These are phyloP conservation scores for Neolamprologus modestus DNA, from an alignment of 2,113 vertebrate genomes.

Conservation along the genomic window DNA sequence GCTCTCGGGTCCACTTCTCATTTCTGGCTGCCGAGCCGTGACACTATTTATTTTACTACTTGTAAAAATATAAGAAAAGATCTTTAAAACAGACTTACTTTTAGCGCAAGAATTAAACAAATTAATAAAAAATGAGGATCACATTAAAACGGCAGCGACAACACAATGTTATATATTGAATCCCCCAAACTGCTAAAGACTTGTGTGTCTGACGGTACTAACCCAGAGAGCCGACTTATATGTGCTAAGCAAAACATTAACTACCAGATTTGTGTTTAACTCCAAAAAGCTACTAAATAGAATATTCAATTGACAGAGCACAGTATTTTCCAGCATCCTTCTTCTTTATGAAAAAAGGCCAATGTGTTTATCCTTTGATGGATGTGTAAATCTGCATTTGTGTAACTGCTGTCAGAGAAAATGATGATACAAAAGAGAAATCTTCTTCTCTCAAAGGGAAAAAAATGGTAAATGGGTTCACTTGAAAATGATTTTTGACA, in stretches of 20 bases:
- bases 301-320: background rate
- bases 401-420: background rate
- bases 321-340: background rate
- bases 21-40: background rate
- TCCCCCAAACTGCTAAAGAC: background rate
- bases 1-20: background rate
- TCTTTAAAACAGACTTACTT: background rate
- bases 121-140: background rate
- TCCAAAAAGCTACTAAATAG: background rate
- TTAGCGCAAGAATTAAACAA: background rate
- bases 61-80: background rate
- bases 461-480: background rate
- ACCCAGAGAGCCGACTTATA: background rate
- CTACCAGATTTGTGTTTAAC: background rate
- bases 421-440: background rate
- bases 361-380: background rate
- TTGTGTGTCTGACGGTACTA: background rate
- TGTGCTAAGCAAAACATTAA: background rate
- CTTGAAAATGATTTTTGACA: background rate
- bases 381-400: background rate
- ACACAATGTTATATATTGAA: background rate
- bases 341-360: background rate
- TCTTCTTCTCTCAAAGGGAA: background rate
- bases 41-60: background rate
- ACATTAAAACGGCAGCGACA: fast-evolving